phyloP scores from a whole-genome alignment of 2,113 vertebrate species.

The Hoplias malabaricus region DNA sequence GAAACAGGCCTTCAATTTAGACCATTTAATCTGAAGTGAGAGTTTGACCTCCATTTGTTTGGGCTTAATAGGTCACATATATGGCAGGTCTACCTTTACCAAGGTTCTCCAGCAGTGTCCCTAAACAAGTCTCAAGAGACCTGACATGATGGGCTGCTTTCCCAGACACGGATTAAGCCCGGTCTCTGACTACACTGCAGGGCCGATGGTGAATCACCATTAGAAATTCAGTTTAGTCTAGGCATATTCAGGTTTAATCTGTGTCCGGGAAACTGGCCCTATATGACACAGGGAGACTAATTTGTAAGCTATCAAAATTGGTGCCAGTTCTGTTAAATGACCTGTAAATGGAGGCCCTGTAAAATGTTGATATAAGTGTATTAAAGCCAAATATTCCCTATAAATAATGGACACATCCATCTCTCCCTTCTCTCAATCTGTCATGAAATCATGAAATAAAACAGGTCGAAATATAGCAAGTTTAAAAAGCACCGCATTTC shows the following conservation, averaged over 20 bases:
- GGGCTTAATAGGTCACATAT: neutral
- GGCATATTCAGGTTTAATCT: too few species aligned
- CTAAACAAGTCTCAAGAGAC: neutral
- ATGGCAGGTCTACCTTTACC: too few species aligned
- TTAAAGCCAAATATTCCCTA: neutral
- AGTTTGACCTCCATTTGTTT: too few species aligned
- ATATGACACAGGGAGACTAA: too few species aligned
- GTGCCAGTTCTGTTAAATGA: neutral
- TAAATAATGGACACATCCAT: neutral
- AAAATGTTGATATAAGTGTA: neutral
- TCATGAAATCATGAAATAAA: too few species aligned
- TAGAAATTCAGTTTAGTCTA: too few species aligned
- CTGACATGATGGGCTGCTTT: too few species aligned
- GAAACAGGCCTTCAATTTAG: neutral
- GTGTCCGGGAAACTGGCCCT: too few species aligned
- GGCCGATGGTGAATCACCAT: neutral
- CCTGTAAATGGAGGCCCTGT: neutral
- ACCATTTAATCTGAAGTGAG: neutral
- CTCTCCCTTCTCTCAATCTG: too few species aligned
- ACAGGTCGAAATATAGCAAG: too few species aligned
- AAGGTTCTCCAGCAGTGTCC: neutral
- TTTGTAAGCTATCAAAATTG: neutral
- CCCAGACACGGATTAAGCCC: neutral
- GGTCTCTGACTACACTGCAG: neutral
- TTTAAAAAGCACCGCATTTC: too few species aligned